Percentiles rank a stretch among this genome's conserved stretches.
phyloP scores from a whole-genome alignment of 2,888 invertebrate genomes.

The Megalurothrips usitatus region DNA sequence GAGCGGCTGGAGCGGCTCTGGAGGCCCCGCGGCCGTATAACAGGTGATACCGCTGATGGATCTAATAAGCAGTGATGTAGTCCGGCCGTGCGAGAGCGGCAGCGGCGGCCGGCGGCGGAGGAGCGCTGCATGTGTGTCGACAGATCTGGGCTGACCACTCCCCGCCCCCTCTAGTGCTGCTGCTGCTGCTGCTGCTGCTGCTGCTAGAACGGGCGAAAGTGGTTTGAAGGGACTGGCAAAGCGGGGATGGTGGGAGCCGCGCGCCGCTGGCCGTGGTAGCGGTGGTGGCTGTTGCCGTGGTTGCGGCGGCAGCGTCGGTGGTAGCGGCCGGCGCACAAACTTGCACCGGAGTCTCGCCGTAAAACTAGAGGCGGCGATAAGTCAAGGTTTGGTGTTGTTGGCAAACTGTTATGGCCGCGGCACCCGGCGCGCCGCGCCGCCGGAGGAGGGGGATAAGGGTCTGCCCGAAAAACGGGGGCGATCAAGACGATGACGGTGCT shows the following conservation, averaged over 20 bases:
- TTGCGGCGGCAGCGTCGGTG: neutral
- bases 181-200: too few relatives aligned
- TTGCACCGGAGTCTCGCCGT: neutral
- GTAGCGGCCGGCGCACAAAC: neutral
- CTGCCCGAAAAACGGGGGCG: too few relatives aligned
- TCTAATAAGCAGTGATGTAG: too few relatives aligned
- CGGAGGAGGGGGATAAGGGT: too few relatives aligned
- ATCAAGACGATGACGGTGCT: too few relatives aligned
- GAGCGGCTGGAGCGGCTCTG: too few relatives aligned
- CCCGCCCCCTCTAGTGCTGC: neutral
- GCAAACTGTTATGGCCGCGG: too few relatives aligned
- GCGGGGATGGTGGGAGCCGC: neutral
- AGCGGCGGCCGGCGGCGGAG: neutral
- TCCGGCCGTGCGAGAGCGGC: neutral
- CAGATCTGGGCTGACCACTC: neutral
- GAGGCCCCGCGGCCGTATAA: too few relatives aligned
- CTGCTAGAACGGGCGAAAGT: constrained; percentile 1
- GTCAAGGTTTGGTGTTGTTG: neutral
- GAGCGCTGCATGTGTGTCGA: neutral
- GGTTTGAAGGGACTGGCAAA: neutral
- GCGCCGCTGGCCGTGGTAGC: neutral
- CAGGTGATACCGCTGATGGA: too few relatives aligned
- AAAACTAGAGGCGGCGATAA: neutral
- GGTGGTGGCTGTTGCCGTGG: neutral
- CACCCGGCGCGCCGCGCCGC: too few relatives aligned